phyloP scores from a whole-genome alignment of 2,113 vertebrate genomes.

The Mirounga angustirostris region DNA sequence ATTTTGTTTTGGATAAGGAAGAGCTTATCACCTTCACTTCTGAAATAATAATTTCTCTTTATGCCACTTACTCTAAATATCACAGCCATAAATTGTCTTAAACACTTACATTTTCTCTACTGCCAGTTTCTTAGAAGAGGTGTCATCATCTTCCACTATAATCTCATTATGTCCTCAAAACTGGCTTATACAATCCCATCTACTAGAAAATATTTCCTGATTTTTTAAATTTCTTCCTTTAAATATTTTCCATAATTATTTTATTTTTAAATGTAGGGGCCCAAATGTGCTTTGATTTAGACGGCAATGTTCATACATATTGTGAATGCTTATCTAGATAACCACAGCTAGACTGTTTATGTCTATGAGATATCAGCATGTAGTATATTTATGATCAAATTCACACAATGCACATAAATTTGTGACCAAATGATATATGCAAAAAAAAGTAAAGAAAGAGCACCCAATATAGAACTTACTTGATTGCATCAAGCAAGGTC shows the following conservation, averaged over 20 bases:
- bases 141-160: background rate
- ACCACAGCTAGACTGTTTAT: background rate
- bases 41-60: background rate
- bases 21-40: background rate
- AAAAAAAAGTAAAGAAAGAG: background rate
- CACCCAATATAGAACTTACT: background rate
- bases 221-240: background rate
- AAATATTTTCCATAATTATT: background rate
- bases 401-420: background rate
- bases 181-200: background rate
- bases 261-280: background rate
- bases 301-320: background rate
- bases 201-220: background rate
- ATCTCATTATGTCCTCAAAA: background rate
- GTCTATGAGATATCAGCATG: background rate
- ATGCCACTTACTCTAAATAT: background rate
- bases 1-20: background rate
- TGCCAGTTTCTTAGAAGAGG: background rate
- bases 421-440: background rate
- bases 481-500: background rate
- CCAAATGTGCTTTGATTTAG: background rate
- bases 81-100: background rate
- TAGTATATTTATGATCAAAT: background rate
- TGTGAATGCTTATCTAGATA: background rate
- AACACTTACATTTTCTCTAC: background rate